Base-by-base conservation (phyloP, 1,140 invertebrate genomes). In the Phymorhynchus buccinoides region DNA sequence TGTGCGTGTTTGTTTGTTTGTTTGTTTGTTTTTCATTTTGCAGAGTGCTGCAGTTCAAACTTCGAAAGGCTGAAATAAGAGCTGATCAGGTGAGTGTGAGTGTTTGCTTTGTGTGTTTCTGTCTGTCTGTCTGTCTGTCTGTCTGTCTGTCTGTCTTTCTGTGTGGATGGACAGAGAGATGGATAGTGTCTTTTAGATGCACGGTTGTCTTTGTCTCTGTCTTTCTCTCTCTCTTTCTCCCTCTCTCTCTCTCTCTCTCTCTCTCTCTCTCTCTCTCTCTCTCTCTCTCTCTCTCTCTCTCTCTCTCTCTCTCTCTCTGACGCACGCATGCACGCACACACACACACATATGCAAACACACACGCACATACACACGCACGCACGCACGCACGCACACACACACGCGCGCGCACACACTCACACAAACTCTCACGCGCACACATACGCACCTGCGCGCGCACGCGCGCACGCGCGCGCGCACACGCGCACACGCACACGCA, bases 371-470 rank as follows among this genome's bases (percentile, higher is more conserved):
- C 48, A 2, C 48, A 52, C 2, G 48, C 48, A 52, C 48, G 48
- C 48, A 1, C 48, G 48, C 48, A 52, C 48, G 48, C 48, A 52
- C 48, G 48, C 48, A 52, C 0, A 0, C 48, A 52, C 48, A 2
- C 48, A 52, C 48, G 2, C 48, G 22, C 48, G 22, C n/a, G n/a
- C n/a, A n/a, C n/a, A 73, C 6, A 39, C 37, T 35, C 71, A 73
- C 37, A 14, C 37, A 73, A n/a, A 73, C 71, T 37, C 71, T 35
- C 71, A 35, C 71, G 35, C 71, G 35, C 71, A 73, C 71, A 73
- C 71, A 73, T 32, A 73, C 71, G 35, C 71, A 35, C 71, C 32
- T 32, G 35, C 71, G 35, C 71, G 35, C 71, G 35, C 71, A 35
- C 71, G 35, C 71, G 6, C 71, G 35, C 71, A 35, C 71, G 35